Evolutionary conservation across 2,888 invertebrate genomes (phyloP), one percentile per base, ranked within the genome.

Genomic region (Dicyrtoma fusca): DNA sequence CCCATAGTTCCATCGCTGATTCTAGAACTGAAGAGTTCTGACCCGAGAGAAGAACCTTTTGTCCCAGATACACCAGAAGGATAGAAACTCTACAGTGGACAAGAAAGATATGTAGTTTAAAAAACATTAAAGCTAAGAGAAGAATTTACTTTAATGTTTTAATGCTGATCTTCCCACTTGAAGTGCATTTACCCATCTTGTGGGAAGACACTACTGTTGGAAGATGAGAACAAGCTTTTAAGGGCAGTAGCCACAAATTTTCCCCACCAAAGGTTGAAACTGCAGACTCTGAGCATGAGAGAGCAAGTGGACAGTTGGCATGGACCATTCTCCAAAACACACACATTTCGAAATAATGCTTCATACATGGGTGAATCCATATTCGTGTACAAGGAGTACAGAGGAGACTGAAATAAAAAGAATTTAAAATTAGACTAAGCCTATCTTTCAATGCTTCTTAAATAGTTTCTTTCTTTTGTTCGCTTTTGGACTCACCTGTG

Each of bases 31-130:
- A 75, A 0, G 79, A 76, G 53, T 81, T 79, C 80, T 87, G 86
- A 80, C 88, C 88, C 79, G 88, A 88, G 73, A 88, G 88, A 81
- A 91, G 85, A 74, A 91, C 91, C 82, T 92, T 91, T 81, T 94
- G 91, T 71, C 92, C 92, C 85, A 96, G 87, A 84, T 92, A 94
- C 76, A 93, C 91, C 76, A 95, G 85, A 74, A 95, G 85, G 78
- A 95, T 90, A 82, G 96, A 92, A 74, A 95, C 91, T 82, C 93
- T 91, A n/a, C n/a, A n/a, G n/a, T n/a, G n/a, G n/a, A n/a, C n/a
- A 83, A 2, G 82, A 82, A 77, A 45, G 55, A 19, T n/a, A n/a
- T n/a, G n/a, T n/a, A n/a, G n/a, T n/a, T n/a, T n/a, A n/a, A n/a
- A n/a, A n/a, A n/a, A 19, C 42, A 69, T 23, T 34, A 21, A 55